Evolutionary conservation across 2,797 vertebrate species (phyloP).

Genomic region (Myotis findleyi): DNA sequence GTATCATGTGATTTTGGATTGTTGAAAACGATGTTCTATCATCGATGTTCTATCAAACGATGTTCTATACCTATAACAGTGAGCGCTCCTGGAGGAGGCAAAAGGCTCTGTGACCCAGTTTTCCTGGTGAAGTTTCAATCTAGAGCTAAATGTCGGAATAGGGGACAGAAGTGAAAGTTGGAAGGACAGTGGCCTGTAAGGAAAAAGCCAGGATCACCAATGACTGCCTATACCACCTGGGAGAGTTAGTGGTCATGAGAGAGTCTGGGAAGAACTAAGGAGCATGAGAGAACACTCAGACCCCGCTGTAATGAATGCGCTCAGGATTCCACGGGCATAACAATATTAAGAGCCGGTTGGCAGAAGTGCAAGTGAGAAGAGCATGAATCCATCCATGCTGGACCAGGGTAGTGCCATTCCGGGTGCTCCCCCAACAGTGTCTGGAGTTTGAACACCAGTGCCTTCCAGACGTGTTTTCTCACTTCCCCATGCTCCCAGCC

Average conservation of each 20-base stretch:
- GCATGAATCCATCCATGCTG: accelerated
- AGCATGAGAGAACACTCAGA: neutral
- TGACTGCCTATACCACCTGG: neutral
- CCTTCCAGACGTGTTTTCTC: neutral
- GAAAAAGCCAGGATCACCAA: neutral
- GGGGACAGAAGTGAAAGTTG: neutral
- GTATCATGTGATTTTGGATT: neutral
- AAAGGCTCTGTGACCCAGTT: neutral
- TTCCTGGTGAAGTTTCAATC: neutral
- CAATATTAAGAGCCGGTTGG: neutral
- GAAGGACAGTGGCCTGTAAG: neutral
- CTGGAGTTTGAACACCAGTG: neutral
- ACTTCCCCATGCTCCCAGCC: accelerated
- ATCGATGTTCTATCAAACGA: neutral
- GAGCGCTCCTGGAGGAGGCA: neutral
- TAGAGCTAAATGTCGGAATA: slow-evolving; percentile 40
- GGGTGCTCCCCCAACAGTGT: accelerated
- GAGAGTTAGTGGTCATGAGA: neutral
- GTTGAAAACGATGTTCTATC: neutral
- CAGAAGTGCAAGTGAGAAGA: neutral
- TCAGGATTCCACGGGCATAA: accelerated
- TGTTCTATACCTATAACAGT: neutral
- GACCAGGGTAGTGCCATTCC: neutral
- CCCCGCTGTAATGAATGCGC: accelerated
- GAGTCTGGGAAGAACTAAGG: neutral